These are phyloP conservation scores for Geothlypis trichas DNA, from an alignment of 2,113 vertebrate species.

Conservation along the genomic window DNA sequence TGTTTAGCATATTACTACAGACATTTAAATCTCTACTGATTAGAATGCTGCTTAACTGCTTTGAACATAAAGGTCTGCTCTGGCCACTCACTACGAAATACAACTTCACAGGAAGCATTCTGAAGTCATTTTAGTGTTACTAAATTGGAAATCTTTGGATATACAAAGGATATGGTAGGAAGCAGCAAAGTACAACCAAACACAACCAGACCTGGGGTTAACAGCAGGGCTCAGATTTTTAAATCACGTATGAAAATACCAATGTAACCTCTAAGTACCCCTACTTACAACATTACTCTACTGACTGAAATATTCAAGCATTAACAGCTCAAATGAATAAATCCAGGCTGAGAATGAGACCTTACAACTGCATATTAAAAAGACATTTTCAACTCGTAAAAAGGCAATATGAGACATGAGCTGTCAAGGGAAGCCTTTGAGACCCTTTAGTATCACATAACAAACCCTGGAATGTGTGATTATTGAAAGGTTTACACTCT, in stretches of 20 bases:
- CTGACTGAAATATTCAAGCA: background rate
- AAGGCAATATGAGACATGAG: background rate
- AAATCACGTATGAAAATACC: background rate
- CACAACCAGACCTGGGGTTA: background rate
- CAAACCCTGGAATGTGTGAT: background rate
- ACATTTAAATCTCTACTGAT: background rate
- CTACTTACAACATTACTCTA: background rate
- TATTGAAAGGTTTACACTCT: background rate
- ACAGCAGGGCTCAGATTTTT: background rate
- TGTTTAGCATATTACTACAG: background rate
- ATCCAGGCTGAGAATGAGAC: background rate
- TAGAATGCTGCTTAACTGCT: background rate
- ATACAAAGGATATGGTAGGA: fast-evolving
- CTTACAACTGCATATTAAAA: background rate
- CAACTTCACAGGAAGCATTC: background rate
- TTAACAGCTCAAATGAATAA: background rate
- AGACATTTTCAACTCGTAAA: background rate
- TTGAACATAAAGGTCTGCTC: background rate
- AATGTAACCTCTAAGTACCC: background rate
- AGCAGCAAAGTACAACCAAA: background rate
- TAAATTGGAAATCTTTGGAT: background rate
- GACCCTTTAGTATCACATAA: background rate
- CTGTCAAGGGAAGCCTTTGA: background rate
- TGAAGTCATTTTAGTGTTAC: background rate
- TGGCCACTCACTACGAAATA: background rate